phyloP scores from a whole-genome alignment of 2,113 vertebrate species.

The Stomatorhinus ivindoensis region DNA sequence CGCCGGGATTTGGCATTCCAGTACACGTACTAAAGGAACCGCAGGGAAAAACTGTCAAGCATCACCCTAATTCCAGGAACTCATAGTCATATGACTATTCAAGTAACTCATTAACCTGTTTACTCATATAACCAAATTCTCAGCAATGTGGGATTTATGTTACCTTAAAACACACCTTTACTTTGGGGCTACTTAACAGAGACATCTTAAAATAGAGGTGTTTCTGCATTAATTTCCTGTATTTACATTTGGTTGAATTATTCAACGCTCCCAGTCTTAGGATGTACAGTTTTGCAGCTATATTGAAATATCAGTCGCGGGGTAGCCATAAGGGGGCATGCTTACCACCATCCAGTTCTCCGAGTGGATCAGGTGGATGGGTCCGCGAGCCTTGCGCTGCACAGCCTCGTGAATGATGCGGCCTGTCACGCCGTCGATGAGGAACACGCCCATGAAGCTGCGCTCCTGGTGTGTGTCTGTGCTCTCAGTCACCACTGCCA shows the following conservation, averaged over 20 bases:
- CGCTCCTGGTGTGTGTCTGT: slow-evolving; percentile 80
- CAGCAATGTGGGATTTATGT: neutral
- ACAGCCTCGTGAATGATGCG: slow-evolving; percentile 88
- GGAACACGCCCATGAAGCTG: slow-evolving; percentile 80
- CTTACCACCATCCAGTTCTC: slow-evolving; percentile 99
- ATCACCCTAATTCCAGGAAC: neutral
- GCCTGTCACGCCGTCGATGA: slow-evolving; percentile 87
- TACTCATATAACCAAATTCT: neutral
- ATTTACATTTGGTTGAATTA: neutral
- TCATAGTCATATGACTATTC: neutral
- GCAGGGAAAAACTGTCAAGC: neutral
- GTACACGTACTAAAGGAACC: slow-evolving; percentile 76
- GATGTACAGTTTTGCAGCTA: neutral
- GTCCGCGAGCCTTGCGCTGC: slow-evolving; percentile 85
- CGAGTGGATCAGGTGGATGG: slow-evolving; percentile 87
- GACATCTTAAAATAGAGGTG: neutral
- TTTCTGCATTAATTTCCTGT: too few species aligned
- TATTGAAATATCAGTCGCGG: neutral
- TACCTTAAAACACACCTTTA: neutral
- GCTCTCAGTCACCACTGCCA: slow-evolving; percentile 91
- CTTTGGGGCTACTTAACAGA: neutral
- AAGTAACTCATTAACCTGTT: neutral
- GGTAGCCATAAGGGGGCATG: neutral
- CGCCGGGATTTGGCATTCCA: slow-evolving; percentile 94
- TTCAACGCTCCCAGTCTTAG: neutral